A percentile compares a stretch with the other conserved stretches of the same genome.
Evolutionary conservation across 2,113 vertebrate species (phyloP).

Genomic region (Pseudopipra pipra): DNA sequence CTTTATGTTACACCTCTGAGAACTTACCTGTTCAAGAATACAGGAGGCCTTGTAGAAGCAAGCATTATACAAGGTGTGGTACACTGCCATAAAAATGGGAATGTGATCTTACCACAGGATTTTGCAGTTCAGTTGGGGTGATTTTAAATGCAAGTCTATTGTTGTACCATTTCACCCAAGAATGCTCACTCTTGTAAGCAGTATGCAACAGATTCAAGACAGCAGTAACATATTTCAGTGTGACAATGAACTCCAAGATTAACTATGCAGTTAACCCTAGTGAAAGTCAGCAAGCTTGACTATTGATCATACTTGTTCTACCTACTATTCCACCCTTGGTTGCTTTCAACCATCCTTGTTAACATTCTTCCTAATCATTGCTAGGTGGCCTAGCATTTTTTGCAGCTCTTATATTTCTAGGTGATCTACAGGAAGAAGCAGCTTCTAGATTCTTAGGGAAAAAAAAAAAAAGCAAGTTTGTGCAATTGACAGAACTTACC

Average conservation of each 20-base stretch:
- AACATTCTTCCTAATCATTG: neutral
- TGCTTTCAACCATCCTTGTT: neutral
- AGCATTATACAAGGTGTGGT: neutral
- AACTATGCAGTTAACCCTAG: neutral
- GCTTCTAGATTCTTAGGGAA: neutral
- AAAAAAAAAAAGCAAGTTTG: neutral
- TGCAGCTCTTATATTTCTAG: neutral
- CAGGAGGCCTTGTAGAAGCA: neutral
- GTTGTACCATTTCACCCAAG: neutral
- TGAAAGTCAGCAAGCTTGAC: neutral
- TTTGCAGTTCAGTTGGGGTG: rapidly evolving
- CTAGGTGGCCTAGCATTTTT: neutral
- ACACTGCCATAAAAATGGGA: neutral
- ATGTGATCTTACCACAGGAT: neutral
- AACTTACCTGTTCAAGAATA: neutral
- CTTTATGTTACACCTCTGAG: neutral
- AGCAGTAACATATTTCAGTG: neutral
- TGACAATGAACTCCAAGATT: neutral
- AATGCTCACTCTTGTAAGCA: neutral
- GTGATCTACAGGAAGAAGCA: neutral
- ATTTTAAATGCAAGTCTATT: neutral
- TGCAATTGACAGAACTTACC: conserved; percentile 77
- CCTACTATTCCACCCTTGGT: neutral
- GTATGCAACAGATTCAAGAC: neutral
- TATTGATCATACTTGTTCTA: rapidly evolving